phyloP scores from a whole-genome alignment of 2,113 vertebrate species.

The Pitta sordida region DNA sequence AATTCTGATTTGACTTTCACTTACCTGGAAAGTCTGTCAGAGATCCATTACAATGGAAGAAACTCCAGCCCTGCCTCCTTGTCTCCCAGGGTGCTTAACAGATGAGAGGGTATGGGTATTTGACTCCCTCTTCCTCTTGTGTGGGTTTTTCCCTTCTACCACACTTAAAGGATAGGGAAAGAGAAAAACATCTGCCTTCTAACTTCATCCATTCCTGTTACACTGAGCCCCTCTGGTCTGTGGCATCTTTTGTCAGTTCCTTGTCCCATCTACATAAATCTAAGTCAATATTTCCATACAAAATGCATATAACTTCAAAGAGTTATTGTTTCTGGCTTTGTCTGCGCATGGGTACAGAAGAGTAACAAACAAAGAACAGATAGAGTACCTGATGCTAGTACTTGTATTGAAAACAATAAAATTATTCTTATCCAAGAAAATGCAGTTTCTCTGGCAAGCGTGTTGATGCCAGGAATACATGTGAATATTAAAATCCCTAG shows the following conservation, averaged over 20 bases:
- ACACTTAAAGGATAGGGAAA: not conserved
- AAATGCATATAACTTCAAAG: conserved; percentile 25
- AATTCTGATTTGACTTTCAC: not conserved
- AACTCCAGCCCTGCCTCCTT: not conserved
- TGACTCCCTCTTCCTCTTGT: not conserved
- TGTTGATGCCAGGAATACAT: not conserved
- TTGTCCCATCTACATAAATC: not conserved
- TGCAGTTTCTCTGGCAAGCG: not conserved
- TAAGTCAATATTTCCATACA: conserved; percentile 31
- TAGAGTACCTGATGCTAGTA: not conserved
- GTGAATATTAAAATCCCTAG: not conserved
- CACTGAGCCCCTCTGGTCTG: not conserved
- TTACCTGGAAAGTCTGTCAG: not conserved
- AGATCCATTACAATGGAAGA: not conserved
- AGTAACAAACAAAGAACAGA: not conserved
- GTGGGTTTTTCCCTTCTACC: not conserved
- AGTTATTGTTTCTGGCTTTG: conserved; percentile 25
- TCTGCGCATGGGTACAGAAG: not conserved
- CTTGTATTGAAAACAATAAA: conserved; percentile 15
- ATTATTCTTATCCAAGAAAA: not conserved
- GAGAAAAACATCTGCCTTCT: not conserved
- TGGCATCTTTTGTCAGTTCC: conserved; percentile 5
- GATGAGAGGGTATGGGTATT: not conserved
- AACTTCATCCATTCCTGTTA: not conserved
- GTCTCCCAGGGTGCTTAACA: not conserved